Conservation (phyloP, 2,797 vertebrate species). For the Epinephelus awoara region DNA sequence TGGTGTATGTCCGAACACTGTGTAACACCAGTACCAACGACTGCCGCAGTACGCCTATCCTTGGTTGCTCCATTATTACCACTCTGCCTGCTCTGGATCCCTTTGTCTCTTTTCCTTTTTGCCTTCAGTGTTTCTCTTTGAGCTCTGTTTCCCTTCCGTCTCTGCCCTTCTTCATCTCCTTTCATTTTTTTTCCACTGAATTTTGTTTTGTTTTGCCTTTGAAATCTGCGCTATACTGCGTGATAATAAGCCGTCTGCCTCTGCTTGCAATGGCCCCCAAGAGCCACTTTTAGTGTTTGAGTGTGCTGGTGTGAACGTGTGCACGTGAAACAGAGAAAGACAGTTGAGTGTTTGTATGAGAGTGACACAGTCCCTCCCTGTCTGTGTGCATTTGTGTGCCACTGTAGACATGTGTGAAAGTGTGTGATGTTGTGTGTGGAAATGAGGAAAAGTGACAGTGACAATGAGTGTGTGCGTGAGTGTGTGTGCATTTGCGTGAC, state of each 20-base stretch:
- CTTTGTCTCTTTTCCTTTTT: neutral
- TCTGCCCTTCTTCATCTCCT: conserved; percentile 13
- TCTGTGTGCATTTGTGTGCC: conserved; percentile 12
- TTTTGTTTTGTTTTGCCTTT: conserved; percentile 63
- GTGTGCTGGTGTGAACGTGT: neutral
- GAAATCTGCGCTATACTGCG: conserved; percentile 57
- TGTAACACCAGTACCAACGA: no score
- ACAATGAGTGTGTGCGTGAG: conserved; percentile 8
- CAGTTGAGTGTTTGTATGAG: conserved; percentile 22
- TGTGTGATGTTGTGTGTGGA: conserved; percentile 39
- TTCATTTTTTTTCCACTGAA: neutral
- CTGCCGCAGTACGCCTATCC: no score
- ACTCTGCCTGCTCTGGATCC: neutral
- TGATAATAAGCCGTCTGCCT: conserved; percentile 66
- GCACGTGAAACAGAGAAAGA: conserved; percentile 28
- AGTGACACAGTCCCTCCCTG: conserved; percentile 10
- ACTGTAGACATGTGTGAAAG: conserved; percentile 29
- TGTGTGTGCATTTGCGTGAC: conserved; percentile 44
- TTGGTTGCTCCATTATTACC: neutral
- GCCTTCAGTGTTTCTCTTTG: conserved; percentile 2
- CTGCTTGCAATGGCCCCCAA: conserved; percentile 37
- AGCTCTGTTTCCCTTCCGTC: conserved; percentile 14
- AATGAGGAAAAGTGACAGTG: conserved; percentile 41
- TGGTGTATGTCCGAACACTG: no score
- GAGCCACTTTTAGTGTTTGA: conserved; percentile 24